These are phyloP conservation scores for Argyrosomus regius DNA, from an alignment of 2,797 vertebrate genomes.

Conservation along the genomic window DNA sequence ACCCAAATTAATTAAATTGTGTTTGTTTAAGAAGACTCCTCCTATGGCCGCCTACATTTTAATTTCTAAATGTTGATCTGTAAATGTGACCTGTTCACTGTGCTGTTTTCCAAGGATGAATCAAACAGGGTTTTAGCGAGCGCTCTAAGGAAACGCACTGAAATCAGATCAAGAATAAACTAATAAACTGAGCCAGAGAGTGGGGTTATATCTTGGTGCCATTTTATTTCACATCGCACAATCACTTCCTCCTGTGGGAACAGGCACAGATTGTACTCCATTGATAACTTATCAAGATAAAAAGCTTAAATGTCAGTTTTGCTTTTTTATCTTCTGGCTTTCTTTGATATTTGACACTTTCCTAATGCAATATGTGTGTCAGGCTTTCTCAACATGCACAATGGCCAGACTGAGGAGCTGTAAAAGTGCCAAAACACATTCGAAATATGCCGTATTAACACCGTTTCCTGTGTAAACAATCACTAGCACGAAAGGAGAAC, in stretches of 20 bases:
- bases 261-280: slow-evolving; percentile 74
- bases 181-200: slow-evolving; percentile 74
- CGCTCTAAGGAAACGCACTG: slow-evolving; percentile 13
- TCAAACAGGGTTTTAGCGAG: slow-evolving; percentile 26
- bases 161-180: slow-evolving; percentile 57
- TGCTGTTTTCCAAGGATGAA: slow-evolving; percentile 25
- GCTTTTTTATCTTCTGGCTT: slow-evolving; percentile 85
- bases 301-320: slow-evolving; percentile 92
- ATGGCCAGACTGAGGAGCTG: neutral
- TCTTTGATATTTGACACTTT: slow-evolving; percentile 85
- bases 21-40: slow-evolving; percentile 29
- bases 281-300: slow-evolving; percentile 90
- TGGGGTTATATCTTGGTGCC: slow-evolving; percentile 86
- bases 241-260: slow-evolving; percentile 70
- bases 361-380: slow-evolving; percentile 32
- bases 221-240: slow-evolving; percentile 85
- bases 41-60: slow-evolving; percentile 10
- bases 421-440: slow-evolving; percentile 1
- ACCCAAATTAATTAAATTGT: slow-evolving; percentile 30
- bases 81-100: slow-evolving; percentile 8
- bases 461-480: slow-evolving; percentile 15
- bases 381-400: slow-evolving; percentile 33
- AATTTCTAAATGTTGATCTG: slow-evolving; percentile 6
- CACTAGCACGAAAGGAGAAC: slow-evolving; percentile 9
- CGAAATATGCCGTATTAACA: slow-evolving; percentile 1